Percentiles rank a stretch among this genome's conserved stretches.
Evolutionary conservation across 2,888 invertebrate species (phyloP).

Genomic region (Andrena bicolor): DNA sequence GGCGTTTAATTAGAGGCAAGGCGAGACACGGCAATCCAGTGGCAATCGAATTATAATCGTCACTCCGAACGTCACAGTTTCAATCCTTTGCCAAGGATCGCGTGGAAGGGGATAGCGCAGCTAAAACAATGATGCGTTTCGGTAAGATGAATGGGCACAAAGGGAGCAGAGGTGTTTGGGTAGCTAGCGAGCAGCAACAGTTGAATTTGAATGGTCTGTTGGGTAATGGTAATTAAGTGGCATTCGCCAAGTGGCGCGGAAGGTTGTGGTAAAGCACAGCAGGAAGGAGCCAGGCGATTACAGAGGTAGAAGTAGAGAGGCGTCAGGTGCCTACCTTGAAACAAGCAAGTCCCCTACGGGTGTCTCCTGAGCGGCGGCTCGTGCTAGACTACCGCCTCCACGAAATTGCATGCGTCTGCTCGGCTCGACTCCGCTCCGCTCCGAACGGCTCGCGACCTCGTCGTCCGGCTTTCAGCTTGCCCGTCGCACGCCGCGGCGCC

Average conservation of each 20-base stretch:
- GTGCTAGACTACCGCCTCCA: slow-evolving; percentile 82
- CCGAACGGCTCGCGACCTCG: slow-evolving; percentile 47
- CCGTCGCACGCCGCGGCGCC: slow-evolving; percentile 40
- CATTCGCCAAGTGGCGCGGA: not conserved
- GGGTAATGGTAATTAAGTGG: no score
- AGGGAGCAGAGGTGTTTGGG: no score
- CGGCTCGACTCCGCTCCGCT: slow-evolving; percentile 60
- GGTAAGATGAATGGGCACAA: no score
- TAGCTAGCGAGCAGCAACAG: no score
- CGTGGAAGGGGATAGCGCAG: no score
- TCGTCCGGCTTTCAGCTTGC: slow-evolving; percentile 40
- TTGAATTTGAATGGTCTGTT: no score
- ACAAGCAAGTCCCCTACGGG: slow-evolving; percentile 79
- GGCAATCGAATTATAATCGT: no score
- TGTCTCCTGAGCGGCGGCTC: slow-evolving; percentile 83
- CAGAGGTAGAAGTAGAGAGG: not conserved
- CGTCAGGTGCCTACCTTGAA: slow-evolving; percentile 72
- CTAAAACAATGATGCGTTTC: no score
- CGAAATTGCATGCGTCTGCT: slow-evolving; percentile 74
- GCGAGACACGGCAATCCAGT: no score
- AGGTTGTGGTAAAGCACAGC: not conserved
- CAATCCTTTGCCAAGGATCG: no score
- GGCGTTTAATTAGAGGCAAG: no score
- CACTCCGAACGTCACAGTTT: no score
- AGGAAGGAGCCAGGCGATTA: not conserved